Evolutionary conservation across 2,888 invertebrate species (phyloP), one percentile per base, ranked within the genome.

Genomic region (Rutpela maculata): DNA sequence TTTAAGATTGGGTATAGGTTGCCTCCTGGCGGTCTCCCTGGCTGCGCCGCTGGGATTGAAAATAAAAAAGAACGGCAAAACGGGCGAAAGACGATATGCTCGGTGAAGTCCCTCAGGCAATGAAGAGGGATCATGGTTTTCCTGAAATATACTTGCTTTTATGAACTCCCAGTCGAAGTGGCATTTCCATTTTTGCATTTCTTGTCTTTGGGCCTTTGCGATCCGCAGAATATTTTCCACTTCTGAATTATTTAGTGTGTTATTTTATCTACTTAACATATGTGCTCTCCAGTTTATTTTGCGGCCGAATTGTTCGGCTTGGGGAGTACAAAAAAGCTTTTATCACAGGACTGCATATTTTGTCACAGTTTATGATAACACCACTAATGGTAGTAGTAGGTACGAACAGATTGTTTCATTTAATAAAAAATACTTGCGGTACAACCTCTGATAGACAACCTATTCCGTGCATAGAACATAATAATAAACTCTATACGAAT

Each of bases 251-350:
- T 65, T 73, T 73, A 73, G 56, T 10, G 31, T 50, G 65, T 31
- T 50, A 38, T 65, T 73, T 73, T 65, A 73, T 73, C 65, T 63
- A 31, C 65, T 73, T 73, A 73, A 65, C 73, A 73, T 73, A 57
- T 57, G 65, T 26, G 56, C 17, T 5, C 10, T 31, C 62, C 17
- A 31, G 62, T 63, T 43, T 43, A 43, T 43, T 43, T 43, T 43
- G 43, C 11, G 43, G 12, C 12, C 15, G 50, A n/a, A n/a, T 50
- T 50, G 50, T 7, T n/a, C 3, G 4, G 50, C 6, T n/a, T n/a
- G 50, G 43, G n/a, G 50, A 50, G 15, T 50, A 50, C 50, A n/a
- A 50, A 50, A 50, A 15, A 50, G 43, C 43, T 43, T 43, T 43
- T 43, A 4, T 50, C 50, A 5, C 4, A n/a, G 50, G n/a, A 5